phyloP scores from a whole-genome alignment of 2,113 vertebrate genomes.

The Struthio camelus region DNA sequence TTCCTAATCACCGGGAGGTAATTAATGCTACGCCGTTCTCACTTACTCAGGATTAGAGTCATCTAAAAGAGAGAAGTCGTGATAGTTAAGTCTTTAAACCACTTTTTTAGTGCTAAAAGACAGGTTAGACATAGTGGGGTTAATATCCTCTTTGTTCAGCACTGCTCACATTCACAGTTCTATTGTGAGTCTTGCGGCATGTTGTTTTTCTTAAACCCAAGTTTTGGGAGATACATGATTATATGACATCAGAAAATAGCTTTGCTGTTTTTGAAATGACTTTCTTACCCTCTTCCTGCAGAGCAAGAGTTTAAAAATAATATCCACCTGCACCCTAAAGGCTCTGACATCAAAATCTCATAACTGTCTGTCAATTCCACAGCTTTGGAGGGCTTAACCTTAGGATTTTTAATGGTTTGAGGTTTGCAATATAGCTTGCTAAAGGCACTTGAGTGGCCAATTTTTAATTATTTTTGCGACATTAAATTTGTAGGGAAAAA shows the following conservation, averaged over 20 bases:
- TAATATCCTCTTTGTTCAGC: background rate
- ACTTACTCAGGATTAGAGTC: background rate
- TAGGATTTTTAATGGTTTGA: background rate
- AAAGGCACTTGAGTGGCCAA: background rate
- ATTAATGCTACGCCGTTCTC: background rate
- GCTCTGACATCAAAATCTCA: background rate
- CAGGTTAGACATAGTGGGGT: background rate
- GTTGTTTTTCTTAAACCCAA: background rate
- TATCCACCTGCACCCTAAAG: background rate
- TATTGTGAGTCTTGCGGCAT: background rate
- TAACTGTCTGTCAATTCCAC: background rate
- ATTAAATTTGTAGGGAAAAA: background rate
- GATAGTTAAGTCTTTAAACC: background rate
- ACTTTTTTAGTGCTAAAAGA: background rate
- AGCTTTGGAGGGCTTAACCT: background rate
- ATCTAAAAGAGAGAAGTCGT: background rate
- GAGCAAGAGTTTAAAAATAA: background rate
- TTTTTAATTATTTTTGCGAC: background rate
- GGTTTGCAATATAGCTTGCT: background rate
- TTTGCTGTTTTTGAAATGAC: background rate
- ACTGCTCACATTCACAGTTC: background rate
- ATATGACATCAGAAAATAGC: background rate
- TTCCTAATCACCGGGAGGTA: constrained; percentile 97
- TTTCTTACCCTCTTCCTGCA: background rate
- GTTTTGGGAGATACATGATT: background rate